Base-by-base conservation (phyloP, 1,140 invertebrate species). In the Pinna nobilis region DNA sequence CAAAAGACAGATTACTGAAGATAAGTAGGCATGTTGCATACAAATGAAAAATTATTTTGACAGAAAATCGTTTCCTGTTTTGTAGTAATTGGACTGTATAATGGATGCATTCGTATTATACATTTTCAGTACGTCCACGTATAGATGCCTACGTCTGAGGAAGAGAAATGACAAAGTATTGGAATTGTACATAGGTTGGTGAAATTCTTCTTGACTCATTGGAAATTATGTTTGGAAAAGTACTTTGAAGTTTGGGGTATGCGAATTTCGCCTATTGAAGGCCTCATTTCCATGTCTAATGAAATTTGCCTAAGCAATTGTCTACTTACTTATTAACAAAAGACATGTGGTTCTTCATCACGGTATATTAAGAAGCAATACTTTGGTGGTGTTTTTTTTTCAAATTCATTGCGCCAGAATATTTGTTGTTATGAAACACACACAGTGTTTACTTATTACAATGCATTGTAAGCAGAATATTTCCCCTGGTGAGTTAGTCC, bases 161-260 rank as follows among this genome's bases (percentile, higher is more conserved):
- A 65, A 78, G 49, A 64, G 72, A 11, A 63, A 70, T 15, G 55
- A 39, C 41, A 70, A 74, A 57, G 76, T 78, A 18, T 51, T 78
- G 9, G 76, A 78, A 57, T 53, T 78, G 63, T 55, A 71, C n/a
- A 70, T 78, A 15, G 72, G 76, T 78, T 64, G 63, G 74, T 73
- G n/a, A 11, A 44, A 44, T n/a, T n/a, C 20, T 20, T 18, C 44
- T 18, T 47, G 20, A 47, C 15, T 15, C 20, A 47, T 7, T 47
- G 44, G 44, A 47, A 47, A 15, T 47, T 3, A 15, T 18, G 15
- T 15, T 47, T 47, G 44, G 44, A 18, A 47, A 47, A 20, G 15
- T 47, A 47, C 15, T 47, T 18, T 47, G 20, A 7, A 2, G 2
- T 44, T 44, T 44, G 18, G n/a, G n/a, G n/a, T n/a, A n/a, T n/a